Conservation (phyloP, 1,140 invertebrate genomes). For the Drosophila trapezifrons region DNA sequence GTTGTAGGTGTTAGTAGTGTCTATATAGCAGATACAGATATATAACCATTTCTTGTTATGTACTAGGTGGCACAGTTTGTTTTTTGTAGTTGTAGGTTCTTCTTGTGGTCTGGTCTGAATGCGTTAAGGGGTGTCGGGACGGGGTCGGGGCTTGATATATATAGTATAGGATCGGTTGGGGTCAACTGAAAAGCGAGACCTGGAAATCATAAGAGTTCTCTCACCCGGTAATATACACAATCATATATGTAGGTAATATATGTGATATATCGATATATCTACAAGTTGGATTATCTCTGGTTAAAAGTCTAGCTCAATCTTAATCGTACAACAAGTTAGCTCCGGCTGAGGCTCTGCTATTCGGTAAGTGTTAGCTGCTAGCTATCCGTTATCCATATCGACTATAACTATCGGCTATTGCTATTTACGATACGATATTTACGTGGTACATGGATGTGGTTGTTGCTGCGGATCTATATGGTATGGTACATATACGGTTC, state of each 20-base stretch:
- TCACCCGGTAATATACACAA: conserved; percentile 65
- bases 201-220: conserved; percentile 55
- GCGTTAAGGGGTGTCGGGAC: conserved; percentile 1
- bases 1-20: conserved; percentile 44
- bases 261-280: conserved; percentile 58
- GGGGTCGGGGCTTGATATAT: conserved; percentile 27
- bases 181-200: conserved; percentile 68
- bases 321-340: conserved; percentile 72
- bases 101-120: conserved; percentile 59
- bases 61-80: conserved; percentile 81
- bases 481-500: conserved; percentile 67
- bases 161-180: conserved; percentile 7
- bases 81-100: conserved; percentile 61
- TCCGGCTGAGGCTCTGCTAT: conserved; percentile 58
- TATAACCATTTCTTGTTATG: conserved; percentile 81
- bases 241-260: conserved; percentile 63
- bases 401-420: conserved; percentile 67
- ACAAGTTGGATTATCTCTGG: conserved; percentile 56
- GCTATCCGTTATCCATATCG: conserved; percentile 25
- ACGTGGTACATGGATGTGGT: conserved; percentile 51
- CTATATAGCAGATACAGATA: conserved; percentile 71
- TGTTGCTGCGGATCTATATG: conserved; percentile 35
- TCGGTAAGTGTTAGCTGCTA: conserved; percentile 32
- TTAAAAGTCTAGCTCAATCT: conserved; percentile 80
- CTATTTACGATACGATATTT: conserved; percentile 79